Base-by-base conservation (phyloP, 2,888 invertebrate species). In the Hartigia nigra region DNA sequence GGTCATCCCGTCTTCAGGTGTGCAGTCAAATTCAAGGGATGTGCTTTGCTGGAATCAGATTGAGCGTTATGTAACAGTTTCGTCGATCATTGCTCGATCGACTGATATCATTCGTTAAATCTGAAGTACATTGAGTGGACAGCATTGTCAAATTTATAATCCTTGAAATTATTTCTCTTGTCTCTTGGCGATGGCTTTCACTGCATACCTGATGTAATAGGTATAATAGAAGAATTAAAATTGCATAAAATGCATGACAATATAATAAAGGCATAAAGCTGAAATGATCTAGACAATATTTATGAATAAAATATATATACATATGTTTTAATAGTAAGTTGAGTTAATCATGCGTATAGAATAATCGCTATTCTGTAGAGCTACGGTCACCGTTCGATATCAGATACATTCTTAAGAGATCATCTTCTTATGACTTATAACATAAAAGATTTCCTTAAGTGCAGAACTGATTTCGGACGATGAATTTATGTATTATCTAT, bases 1-100 rank as follows among this genome's bases (percentile, higher is more conserved):
- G 88, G 86, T 82, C 78, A 77, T 72, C 31, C 31, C 31, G n/a
- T 35, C 35, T 72, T 72, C 34, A n/a, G 75, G 75, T 75, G 35
- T 75, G 75, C 75, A 75, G 75, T 75, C 37, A 12, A 32, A 31
- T 55, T 23, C 55, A 55, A 23, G 9, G 23, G 55, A 55, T 23
- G 9, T 55, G 0, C 55, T 55, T 55, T 55, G 14, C 23, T 55
- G 55, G 9, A 55, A 55, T 14, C 23, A 23, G 14, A 55, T 23
- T 23, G 55, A 14, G 14, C 23, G 1, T 55, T 55, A 9, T 14
- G 23, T 23, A 23, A 23, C 55, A 55, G 55, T 55, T 55, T 55
- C 23, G 23, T 55, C 55, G 23, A 9, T 23, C 5, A 23, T 55
- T 14, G 23, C 2, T 55, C 23, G 55, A 55, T 55, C 55, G 23